phyloP scores from a whole-genome alignment of 1,140 invertebrate species.

The Microvelia longipes region DNA sequence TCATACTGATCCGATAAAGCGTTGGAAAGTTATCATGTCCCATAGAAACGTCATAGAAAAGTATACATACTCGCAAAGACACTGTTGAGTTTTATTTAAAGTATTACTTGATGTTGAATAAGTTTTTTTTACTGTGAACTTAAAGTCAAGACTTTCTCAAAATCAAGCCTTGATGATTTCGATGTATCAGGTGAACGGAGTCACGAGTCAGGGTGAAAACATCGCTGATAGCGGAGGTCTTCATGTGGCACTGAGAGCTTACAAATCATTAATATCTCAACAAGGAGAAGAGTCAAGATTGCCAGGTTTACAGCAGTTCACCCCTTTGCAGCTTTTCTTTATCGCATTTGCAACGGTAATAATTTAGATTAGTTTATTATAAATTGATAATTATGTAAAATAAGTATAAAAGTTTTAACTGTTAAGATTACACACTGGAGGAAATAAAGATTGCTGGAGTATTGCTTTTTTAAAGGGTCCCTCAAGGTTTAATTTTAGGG shows the following conservation, averaged over 20 bases:
- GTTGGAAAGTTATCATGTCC: too few species aligned
- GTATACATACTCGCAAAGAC: too few species aligned
- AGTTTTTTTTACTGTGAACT: too few species aligned
- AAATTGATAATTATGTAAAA: neutral
- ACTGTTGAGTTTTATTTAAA: too few species aligned
- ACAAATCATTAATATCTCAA: slow-evolving; percentile 39
- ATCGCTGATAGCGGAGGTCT: slow-evolving; percentile 83
- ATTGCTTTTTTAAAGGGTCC: neutral
- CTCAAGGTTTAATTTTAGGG: too few species aligned
- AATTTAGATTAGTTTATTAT: too few species aligned
- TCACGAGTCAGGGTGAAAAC: slow-evolving; percentile 71
- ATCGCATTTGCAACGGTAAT: slow-evolving; percentile 70
- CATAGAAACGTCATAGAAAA: too few species aligned
- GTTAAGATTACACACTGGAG: neutral
- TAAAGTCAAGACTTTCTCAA: too few species aligned
- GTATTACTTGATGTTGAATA: too few species aligned
- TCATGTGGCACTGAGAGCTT: slow-evolving; percentile 59
- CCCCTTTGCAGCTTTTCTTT: slow-evolving; percentile 73
- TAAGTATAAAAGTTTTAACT: neutral
- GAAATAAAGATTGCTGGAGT: neutral
- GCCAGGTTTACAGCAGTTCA: slow-evolving; percentile 59
- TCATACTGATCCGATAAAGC: too few species aligned
- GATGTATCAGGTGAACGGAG: slow-evolving; percentile 63
- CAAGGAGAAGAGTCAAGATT: slow-evolving; percentile 32
- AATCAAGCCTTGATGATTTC: too few species aligned